phyloP scores from a whole-genome alignment of 2,113 vertebrate species.

The Anoura caudifer region DNA sequence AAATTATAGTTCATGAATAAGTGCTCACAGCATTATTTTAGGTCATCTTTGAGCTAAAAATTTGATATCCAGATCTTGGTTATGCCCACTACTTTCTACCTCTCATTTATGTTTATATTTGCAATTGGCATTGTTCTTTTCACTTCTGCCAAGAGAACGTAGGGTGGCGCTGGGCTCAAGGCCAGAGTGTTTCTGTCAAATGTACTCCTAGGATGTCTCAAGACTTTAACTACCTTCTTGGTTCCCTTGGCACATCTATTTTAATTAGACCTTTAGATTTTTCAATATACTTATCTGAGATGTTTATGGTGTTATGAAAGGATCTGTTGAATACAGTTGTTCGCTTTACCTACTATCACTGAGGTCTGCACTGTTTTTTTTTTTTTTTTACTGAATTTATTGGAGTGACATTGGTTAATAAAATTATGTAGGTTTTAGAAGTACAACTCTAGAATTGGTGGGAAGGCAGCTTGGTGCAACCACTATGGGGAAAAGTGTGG shows the following conservation, averaged over 20 bases:
- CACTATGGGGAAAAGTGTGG: neutral
- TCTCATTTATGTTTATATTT: slow-evolving; percentile 5
- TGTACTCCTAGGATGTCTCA: neutral
- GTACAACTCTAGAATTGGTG: neutral
- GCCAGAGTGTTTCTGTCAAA: neutral
- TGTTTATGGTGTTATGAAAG: neutral
- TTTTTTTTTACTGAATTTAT: neutral
- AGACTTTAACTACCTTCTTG: neutral
- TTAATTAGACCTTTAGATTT: neutral
- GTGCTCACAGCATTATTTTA: neutral
- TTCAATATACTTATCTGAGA: neutral
- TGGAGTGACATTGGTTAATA: neutral
- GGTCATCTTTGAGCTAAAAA: slow-evolving; percentile 14
- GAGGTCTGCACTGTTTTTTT: neutral
- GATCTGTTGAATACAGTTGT: neutral
- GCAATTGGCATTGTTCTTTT: neutral
- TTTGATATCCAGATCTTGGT: neutral
- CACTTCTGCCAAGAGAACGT: slow-evolving; percentile 11
- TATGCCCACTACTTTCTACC: neutral
- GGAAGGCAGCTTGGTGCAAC: neutral
- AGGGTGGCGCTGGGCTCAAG: neutral
- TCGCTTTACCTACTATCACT: neutral
- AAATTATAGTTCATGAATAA: slow-evolving; percentile 17
- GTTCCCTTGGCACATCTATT: neutral
- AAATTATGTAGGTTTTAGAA: neutral